A percentile compares a stretch with the other conserved stretches of the same genome.
phyloP scores from a whole-genome alignment of 2,888 invertebrate species.

The Nephrotoma guestfalica region DNA sequence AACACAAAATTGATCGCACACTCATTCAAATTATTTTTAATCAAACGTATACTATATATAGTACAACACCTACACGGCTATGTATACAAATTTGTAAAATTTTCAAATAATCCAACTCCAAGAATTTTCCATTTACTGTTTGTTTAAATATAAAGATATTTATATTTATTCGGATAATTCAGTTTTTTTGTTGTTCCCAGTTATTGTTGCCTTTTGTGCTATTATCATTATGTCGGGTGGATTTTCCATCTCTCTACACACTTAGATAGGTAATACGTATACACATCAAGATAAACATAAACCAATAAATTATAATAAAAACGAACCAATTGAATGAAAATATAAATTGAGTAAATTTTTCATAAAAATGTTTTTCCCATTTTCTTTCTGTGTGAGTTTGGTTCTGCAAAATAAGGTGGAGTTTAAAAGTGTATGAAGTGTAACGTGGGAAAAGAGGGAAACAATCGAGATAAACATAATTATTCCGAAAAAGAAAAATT shows the following conservation, averaged over 20 bases:
- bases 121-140: neutral
- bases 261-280: neutral
- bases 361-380: neutral
- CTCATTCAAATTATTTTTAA: neutral
- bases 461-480: neutral
- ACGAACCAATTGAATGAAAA: neutral
- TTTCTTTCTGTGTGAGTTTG: neutral
- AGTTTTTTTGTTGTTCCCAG: neutral
- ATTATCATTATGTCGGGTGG: neutral
- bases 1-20: too few relatives aligned
- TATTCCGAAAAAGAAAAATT: neutral
- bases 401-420: neutral
- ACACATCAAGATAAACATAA: neutral
- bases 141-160: neutral
- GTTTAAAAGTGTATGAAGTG: neutral
- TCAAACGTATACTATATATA: neutral
- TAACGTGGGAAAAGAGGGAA: neutral
- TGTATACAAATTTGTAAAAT: neutral
- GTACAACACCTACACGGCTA: neutral
- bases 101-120: neutral
- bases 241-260: neutral
- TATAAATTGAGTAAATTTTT: neutral
- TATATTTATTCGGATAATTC: neutral
- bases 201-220: neutral
- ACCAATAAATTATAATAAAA: neutral